A percentile compares a stretch with the other conserved stretches of the same genome.
phyloP scores from a whole-genome alignment of 92 coral and sea anemone genomes.

The Ricordea florida region DNA sequence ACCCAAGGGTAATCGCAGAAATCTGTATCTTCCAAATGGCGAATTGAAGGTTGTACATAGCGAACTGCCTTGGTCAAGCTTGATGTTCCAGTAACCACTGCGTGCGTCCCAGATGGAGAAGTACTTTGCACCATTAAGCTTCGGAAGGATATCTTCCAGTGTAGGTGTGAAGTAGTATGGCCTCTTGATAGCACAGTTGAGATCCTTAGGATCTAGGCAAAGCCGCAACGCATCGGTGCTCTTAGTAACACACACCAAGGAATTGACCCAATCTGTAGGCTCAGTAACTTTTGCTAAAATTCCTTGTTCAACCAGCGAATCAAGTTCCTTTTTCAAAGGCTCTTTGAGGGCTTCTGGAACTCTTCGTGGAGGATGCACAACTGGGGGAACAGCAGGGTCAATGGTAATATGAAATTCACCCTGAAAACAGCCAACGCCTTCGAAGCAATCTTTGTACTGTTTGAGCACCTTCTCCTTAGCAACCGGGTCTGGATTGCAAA shows the following conservation, averaged over 20 bases:
- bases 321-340: conserved; percentile 67
- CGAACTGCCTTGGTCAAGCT: conserved; percentile 55
- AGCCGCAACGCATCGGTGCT: conserved; percentile 54
- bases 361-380: conserved; percentile 60
- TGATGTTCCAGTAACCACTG: conserved; percentile 79
- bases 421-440: conserved; percentile 61
- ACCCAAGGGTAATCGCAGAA: conserved; percentile 57
- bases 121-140: conserved; percentile 60
- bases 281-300: conserved; percentile 55
- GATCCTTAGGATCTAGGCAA: conserved; percentile 70
- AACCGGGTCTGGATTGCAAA: conserved; percentile 36
- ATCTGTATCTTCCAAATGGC: conserved; percentile 64
- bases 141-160: conserved; percentile 69
- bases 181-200: conserved; percentile 61
- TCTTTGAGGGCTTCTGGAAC: conserved; percentile 69
- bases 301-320: conserved; percentile 62
- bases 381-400: conserved; percentile 60
- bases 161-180: conserved; percentile 70
- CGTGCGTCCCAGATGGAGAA: conserved; percentile 65
- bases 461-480: conserved; percentile 47
- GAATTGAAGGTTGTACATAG: conserved; percentile 66
- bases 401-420: conserved; percentile 64
- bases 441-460: conserved; percentile 49
- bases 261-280: conserved; percentile 78
- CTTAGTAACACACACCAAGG: conserved; percentile 60